phyloP scores from a whole-genome alignment of 2,888 invertebrate species.

The Tuberolachnus salignus region DNA sequence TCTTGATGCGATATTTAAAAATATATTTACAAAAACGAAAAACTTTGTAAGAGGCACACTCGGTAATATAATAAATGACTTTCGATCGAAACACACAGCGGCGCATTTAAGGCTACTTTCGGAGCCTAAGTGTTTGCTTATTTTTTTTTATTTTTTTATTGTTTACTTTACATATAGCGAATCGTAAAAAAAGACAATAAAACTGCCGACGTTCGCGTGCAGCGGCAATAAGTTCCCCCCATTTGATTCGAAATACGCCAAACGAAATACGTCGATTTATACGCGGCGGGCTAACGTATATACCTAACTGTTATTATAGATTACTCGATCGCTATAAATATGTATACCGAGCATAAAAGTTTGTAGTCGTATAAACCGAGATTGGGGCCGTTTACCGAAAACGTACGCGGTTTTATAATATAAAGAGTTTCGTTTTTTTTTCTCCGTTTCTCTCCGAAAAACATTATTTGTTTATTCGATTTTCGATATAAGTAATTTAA shows the following conservation, averaged over 20 bases:
- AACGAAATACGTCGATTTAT: conserved; percentile 25
- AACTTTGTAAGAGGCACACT: no score
- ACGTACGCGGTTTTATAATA: neutral
- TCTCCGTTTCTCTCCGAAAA: neutral
- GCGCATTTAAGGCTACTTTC: neutral
- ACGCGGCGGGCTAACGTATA: neutral
- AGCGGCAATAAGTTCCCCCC: neutral
- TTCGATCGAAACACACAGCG: neutral
- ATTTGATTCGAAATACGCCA: neutral
- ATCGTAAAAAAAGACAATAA: conserved; percentile 32
- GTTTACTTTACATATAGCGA: conserved; percentile 3
- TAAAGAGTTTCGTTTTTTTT: conserved; percentile 11
- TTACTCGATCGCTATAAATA: neutral
- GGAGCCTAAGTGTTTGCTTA: neutral
- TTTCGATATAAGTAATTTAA: neutral
- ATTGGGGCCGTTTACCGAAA: conserved; percentile 13
- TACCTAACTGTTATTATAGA: conserved; percentile 2
- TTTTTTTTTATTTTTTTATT: no score
- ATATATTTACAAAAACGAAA: no score
- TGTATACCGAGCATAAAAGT: conserved; percentile 1
- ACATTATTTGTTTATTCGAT: conserved; percentile 4
- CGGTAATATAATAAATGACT: no score
- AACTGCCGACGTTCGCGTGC: neutral
- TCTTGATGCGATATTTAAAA: no score
- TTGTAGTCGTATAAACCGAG: conserved; percentile 1